Evolutionary conservation across 2,113 vertebrate species (phyloP).

Genomic region (Pollachius pollachius): DNA sequence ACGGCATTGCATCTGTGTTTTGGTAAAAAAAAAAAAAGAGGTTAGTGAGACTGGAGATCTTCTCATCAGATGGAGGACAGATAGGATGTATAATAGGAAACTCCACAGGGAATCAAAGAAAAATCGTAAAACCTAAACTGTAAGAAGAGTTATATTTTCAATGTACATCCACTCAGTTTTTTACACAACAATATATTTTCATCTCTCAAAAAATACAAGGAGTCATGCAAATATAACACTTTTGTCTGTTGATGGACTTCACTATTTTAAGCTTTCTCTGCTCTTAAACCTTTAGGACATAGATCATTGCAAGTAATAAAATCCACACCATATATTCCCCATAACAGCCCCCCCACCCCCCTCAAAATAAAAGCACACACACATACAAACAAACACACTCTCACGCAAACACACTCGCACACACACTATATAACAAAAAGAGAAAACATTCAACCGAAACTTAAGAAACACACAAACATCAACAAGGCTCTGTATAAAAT

Average conservation of each 20-base stretch:
- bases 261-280: conserved; percentile 63
- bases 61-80: background rate
- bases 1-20: no score
- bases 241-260: conserved; percentile 66
- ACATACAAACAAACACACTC: conserved; percentile 9
- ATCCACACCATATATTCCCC: conserved; percentile 33
- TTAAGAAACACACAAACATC: conserved; percentile 57
- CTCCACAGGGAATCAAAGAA: conserved; percentile 29
- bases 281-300: conserved; percentile 66
- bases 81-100: background rate
- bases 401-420: conserved; percentile 17
- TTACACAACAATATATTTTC: conserved; percentile 75
- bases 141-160: conserved; percentile 66
- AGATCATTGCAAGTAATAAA: conserved; percentile 55
- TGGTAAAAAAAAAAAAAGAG: no score
- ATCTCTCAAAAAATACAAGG: conserved; percentile 75
- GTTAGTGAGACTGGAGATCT: no score
- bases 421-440: conserved; percentile 21
- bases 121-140: conserved; percentile 45
- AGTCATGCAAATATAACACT: conserved; percentile 81
- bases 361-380: conserved; percentile 20
- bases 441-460: conserved; percentile 49
- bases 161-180: conserved; percentile 67
- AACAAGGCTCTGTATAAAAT: conserved; percentile 76
- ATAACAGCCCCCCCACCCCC: conserved; percentile 1